Evolutionary conservation across 2,113 vertebrate species (phyloP), one percentile per base, ranked within the genome.

Genomic region (Zosterops borbonicus): DNA sequence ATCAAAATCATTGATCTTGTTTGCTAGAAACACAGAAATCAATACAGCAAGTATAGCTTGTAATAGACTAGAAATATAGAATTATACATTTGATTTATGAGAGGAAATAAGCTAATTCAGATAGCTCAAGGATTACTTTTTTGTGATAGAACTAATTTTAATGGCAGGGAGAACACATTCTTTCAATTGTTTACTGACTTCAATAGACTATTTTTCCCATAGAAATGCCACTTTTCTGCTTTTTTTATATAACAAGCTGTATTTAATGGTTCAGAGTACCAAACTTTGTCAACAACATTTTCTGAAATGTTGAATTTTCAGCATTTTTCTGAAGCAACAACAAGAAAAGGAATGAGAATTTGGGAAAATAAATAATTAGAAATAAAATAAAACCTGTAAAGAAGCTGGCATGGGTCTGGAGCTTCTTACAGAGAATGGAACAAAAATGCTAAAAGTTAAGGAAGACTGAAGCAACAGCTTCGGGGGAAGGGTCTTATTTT

Each of bases 11-110:
- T 80, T 83, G 63, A 87, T 56, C 1, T 1, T 19, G 25, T 73
- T 84, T 87, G 39, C 70, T 89, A 89, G 76, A 85, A 90, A 94
- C 25, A 89, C 31, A 84, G 17, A 88, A 87, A 91, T 90, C 92
- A 60, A 90, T 96, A 83, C 13, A 68, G 23, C 19, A 67, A 1
- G 1, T 41, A 82, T 18, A 85, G 41, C 81, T 11, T 24, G 21
- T 17, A 84, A 79, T 2, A 50, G 39, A 35, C 60, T 87, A 78
- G 22, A 94, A 94, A 79, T 67, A 94, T 20, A 12, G 1, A 86
- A 79, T 33, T 12, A 74, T 28, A 75, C 6, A 53, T 94, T 79
- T 82, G 53, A 94, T 79, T 65, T 65, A 58, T 75, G 64, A 68
- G 41, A 76, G 52, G 58, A 95, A 89, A 60, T 42, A 89, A 89